phyloP scores from a whole-genome alignment of 2,113 vertebrate genomes.

The Megalops atlanticus region DNA sequence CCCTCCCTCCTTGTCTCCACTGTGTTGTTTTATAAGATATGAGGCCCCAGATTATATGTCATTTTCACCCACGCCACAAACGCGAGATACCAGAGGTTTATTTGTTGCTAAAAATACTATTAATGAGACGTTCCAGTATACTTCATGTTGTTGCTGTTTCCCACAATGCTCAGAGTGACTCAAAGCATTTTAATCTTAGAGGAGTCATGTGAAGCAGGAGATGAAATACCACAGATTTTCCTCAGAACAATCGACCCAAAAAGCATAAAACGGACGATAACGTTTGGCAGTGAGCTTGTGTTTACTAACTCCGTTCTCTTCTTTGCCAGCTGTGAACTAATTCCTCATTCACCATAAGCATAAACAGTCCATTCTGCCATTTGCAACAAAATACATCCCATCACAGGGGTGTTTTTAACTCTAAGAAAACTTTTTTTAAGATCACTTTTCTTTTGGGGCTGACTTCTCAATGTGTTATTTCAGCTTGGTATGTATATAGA shows the following conservation, averaged over 20 bases:
- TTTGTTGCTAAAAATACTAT: slow-evolving; percentile 62
- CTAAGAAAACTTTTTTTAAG: too few relatives aligned
- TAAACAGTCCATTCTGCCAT: too few relatives aligned
- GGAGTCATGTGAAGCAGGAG: slow-evolving; percentile 49
- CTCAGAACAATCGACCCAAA: slow-evolving; percentile 18
- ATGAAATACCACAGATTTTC: slow-evolving; percentile 42
- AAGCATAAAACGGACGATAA: neutral
- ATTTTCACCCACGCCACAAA: slow-evolving; percentile 46
- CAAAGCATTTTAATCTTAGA: slow-evolving; percentile 26
- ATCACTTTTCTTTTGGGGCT: too few relatives aligned
- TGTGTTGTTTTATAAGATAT: slow-evolving; percentile 46
- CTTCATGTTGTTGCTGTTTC: slow-evolving; percentile 38
- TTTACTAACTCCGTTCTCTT: slow-evolving; percentile 14
- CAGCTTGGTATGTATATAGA: too few relatives aligned
- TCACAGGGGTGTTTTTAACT: too few relatives aligned
- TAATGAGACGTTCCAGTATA: slow-evolving; percentile 58
- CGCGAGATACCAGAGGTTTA: slow-evolving; percentile 44
- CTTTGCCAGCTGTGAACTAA: too few relatives aligned
- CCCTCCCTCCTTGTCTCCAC: slow-evolving; percentile 33
- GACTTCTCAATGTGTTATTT: too few relatives aligned
- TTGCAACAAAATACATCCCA: too few relatives aligned
- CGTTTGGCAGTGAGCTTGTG: neutral
- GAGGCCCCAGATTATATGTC: slow-evolving; percentile 36
- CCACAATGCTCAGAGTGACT: slow-evolving; percentile 43
- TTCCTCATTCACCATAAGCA: too few relatives aligned